Conservation (phyloP, 2,888 invertebrate genomes). For the Didymodactylos carnosus region DNA sequence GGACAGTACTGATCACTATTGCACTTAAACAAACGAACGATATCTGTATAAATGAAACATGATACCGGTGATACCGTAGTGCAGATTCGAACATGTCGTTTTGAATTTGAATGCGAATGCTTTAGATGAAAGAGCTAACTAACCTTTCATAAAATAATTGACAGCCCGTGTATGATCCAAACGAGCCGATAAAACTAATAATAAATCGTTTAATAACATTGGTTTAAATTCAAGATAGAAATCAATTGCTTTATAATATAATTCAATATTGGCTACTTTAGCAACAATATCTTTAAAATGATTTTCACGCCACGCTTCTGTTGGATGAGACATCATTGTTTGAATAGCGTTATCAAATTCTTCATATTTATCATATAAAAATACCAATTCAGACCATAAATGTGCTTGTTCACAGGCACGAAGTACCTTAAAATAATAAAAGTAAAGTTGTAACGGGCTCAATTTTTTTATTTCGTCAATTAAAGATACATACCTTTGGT, state of each 20-base stretch:
- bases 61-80: background rate
- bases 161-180: slow-evolving; percentile 84
- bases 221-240: slow-evolving; percentile 97
- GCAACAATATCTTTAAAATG: slow-evolving; percentile 73
- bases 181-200: slow-evolving; percentile 79
- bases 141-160: slow-evolving; percentile 41
- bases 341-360: slow-evolving; percentile 97
- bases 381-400: slow-evolving; percentile 93
- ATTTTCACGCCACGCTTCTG: slow-evolving; percentile 96
- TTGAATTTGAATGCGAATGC: no score
- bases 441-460: no score
- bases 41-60: background rate
- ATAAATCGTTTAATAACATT: slow-evolving; percentile 75
- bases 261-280: slow-evolving; percentile 83
- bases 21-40: background rate
- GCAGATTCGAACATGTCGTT: background rate
- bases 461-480: no score
- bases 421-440: slow-evolving; percentile 49
- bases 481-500: slow-evolving; percentile 58
- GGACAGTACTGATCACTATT: background rate
- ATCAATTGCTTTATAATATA: slow-evolving; percentile 96
- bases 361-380: slow-evolving; percentile 97
- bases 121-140: background rate
- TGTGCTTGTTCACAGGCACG: slow-evolving; percentile 98
- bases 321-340: slow-evolving; percentile 98